Percentiles rank a stretch among this genome's conserved stretches.
phyloP scores from a whole-genome alignment of 2,797 vertebrate genomes.

The Alauda arvensis region DNA sequence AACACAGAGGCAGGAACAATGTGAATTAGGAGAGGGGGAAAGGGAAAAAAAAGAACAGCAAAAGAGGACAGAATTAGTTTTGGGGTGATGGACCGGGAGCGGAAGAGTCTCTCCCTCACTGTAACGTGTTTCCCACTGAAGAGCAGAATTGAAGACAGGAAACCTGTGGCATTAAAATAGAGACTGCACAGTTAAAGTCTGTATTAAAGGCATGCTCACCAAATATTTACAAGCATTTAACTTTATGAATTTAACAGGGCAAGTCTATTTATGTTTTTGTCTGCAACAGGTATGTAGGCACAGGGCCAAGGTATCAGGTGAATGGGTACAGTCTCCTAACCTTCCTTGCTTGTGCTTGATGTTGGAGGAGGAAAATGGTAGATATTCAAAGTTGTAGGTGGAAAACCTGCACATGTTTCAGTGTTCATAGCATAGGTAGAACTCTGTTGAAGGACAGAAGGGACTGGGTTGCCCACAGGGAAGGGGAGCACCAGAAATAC shows the following conservation, averaged over 20 bases:
- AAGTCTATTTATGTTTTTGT: neutral
- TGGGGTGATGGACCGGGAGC: neutral
- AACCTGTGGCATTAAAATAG: neutral
- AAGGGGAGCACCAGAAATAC: neutral
- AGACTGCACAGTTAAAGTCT: neutral
- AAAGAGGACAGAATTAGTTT: neutral
- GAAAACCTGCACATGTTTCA: neutral
- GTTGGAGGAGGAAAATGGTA: neutral
- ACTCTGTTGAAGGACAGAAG: neutral
- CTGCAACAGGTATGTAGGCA: neutral
- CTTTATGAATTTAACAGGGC: neutral
- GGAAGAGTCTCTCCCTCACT: neutral
- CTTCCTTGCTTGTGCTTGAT: neutral
- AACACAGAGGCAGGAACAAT: neutral
- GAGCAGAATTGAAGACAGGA: neutral
- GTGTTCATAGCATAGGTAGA: neutral
- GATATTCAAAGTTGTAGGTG: neutral
- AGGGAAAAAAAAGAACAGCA: rapidly evolving
- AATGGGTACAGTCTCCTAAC: neutral
- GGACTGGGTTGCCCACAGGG: neutral
- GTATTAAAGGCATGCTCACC: neutral
- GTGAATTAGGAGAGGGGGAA: neutral
- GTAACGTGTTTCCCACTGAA: neutral
- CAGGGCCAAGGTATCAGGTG: neutral
- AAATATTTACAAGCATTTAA: neutral